Base-by-base conservation (phyloP, 2,888 invertebrate species). In the Hirtodrosophila confusa region DNA sequence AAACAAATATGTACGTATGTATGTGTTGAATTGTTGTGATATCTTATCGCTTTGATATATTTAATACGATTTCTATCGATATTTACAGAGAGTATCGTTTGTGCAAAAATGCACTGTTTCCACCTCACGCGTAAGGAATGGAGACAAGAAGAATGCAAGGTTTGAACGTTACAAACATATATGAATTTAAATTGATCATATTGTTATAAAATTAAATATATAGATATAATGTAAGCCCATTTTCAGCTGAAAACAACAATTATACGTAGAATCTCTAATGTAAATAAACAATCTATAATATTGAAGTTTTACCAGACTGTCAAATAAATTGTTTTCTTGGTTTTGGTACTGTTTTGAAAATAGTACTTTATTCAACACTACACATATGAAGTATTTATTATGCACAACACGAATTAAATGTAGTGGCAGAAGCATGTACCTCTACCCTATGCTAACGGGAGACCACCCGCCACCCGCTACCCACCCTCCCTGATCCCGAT, bases 401-500 rank as follows among this genome's bases (percentile, higher is more conserved):
- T 17, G 27, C 27, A 3, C 31, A 35, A 9, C 31, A 33, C 69
- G 55, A 69, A 37, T 2, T 27, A 6, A 27, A 27, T 4, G 1
- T 0, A 5, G 6, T 27, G 27, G 27, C 27, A 39, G 27, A 12
- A 39, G 23, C 11, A 58, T 24, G 27, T 53, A 69, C 36, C 69
- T 60, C 74, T 74, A 41, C 44, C 56, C 74, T 74, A 41, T 45
- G 64, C 64, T 41, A 31, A 60, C 33, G 6, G 35, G 3, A 9
- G 48, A 9, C 9, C 17, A 17, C 17, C 17, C 17, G 17, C 17
- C 49, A 44, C 41, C 56, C 65, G 27, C 12, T 65, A 70, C 61
- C 75, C 73, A 69, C 73, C 73, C 73, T 74, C 23, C 37, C 44
- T 37, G 53, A 47, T 61, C 45, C 60, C 36, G 56, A 47, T 65